Base-by-base conservation (phyloP, 1,140 invertebrate genomes). In the Ooceraea biroi region DNA sequence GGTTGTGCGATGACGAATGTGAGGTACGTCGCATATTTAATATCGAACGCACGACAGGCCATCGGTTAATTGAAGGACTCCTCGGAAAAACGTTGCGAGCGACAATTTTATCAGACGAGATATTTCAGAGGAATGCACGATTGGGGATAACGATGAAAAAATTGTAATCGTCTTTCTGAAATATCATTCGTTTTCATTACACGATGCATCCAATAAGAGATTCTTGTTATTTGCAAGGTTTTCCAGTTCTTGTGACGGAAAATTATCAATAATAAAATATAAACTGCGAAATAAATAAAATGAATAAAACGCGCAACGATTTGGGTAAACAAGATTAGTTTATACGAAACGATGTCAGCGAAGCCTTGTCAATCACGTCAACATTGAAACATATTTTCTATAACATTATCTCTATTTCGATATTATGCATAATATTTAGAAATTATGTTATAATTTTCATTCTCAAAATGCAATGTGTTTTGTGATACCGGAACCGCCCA, bases 21-120 rank as follows among this genome's bases (percentile, higher is more conserved):
- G 7, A 36, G 76, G 52, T 65, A 80, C 76, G 65, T 80, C 25
- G 65, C 76, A 69, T 71, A 80, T 80, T 80, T 36, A 36, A 71
- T 69, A 80, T 80, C 8, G 76, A 58, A 69, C n/a, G 63, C 63
- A 36, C 66, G 52, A 71, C 44, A 65, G 65, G 22, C 63, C 76
- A 57, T 57, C 46, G 36, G 63, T 80, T 80, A 80, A 80, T 80
- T 80, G 76, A 71, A 80, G 65, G 19, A 22, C 12, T 71, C 11
- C 30, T 12, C 4, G 46, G 19, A 36, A 77, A 77, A 76, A 63
- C 30, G 22, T 46, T 78, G 76, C 76, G 69, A 57, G 11, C 22
- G 76, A 78, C 76, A 78, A 71, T 27, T 80, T 80, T 66, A 65
- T 57, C 76, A 80, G 65, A 58, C 22, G 41, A 36, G 36, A 71